Base-by-base conservation (phyloP, 1,140 invertebrate genomes). In the Carposina sasakii region DNA sequence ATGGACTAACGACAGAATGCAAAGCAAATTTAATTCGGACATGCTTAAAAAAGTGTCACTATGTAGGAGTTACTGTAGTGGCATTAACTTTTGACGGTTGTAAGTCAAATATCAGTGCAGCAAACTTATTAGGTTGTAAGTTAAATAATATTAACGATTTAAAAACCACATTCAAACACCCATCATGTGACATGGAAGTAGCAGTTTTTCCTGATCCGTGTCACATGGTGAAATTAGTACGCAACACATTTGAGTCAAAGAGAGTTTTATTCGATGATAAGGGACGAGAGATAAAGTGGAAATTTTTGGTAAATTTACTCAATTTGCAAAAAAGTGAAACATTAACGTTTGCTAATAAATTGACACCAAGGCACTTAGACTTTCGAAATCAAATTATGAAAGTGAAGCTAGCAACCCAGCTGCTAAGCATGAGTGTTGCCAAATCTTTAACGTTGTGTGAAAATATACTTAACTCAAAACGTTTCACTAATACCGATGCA, bases 41-140 rank as follows among this genome's bases (percentile, higher is more conserved):
- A 23, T 51, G 42, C 23, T 16, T 63, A 30, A n/a, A 20, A 10
- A 45, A 54, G 46, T 56, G 56, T 31, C 28, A 53, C 8, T 9
- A 33, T 15, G 46, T 42, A 22, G 53, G 50, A 3, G 37, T 54
- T 22, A 33, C 44, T 23, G 31, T 61, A 19, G 44, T 57, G 5
- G 51, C 54, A 16, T 19, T 63, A 8, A 57, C 54, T 10, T 63
- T 60, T 34, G 57, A 63, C 46, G 57, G 57, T 17, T 52, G 52
- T 40, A 8, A 31, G 13, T 17, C 45, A 15, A 63, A 60, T 48
- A 43, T 60, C 12, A 47, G 28, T 40, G 43, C 48, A 6, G 47
- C 53, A 13, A 50, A 50, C 4, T n/a, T 55, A 22, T 42, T 55
- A 12, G 53, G 48, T 1, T 55, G 48, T 30, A 19, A 53, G 8